Evolutionary conservation across 2,797 vertebrate genomes (phyloP).

Genomic region (Helicolenus hilgendorfi): DNA sequence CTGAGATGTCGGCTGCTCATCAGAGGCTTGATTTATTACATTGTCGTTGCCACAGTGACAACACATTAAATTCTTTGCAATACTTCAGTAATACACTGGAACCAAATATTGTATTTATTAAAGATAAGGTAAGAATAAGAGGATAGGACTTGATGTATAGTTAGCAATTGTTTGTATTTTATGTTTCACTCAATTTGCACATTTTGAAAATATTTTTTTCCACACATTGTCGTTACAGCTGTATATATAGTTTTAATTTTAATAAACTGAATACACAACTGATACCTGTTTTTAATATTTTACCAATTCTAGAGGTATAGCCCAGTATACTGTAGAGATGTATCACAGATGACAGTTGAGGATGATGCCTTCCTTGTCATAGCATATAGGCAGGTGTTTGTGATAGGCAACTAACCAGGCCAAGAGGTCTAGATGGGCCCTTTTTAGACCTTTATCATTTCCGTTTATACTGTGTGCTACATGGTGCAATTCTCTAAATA

Average conservation of each 20-base stretch:
- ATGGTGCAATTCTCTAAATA: background rate
- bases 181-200: constrained; percentile 26
- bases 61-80: background rate
- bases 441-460: background rate
- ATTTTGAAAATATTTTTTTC: constrained; percentile 4
- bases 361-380: background rate
- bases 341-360: background rate
- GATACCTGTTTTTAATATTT: background rate
- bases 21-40: background rate
- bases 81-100: constrained; percentile 3
- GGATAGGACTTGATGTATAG: background rate
- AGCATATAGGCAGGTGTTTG: background rate
- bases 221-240: background rate
- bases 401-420: background rate
- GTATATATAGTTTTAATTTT: background rate
- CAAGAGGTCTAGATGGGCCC: too few relatives aligned
- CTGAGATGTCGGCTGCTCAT: background rate
- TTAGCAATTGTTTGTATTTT: background rate
- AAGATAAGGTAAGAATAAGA: background rate
- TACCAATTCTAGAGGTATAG: background rate
- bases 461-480: background rate
- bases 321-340: background rate
- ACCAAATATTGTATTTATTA: constrained; percentile 54
- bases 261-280: constrained; percentile 7
- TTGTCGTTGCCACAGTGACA: background rate